A percentile compares a stretch with the other conserved stretches of the same genome.
These are phyloP conservation scores for Drosophila truncata DNA, from an alignment of 1,140 invertebrate genomes.

Conservation along the genomic window DNA sequence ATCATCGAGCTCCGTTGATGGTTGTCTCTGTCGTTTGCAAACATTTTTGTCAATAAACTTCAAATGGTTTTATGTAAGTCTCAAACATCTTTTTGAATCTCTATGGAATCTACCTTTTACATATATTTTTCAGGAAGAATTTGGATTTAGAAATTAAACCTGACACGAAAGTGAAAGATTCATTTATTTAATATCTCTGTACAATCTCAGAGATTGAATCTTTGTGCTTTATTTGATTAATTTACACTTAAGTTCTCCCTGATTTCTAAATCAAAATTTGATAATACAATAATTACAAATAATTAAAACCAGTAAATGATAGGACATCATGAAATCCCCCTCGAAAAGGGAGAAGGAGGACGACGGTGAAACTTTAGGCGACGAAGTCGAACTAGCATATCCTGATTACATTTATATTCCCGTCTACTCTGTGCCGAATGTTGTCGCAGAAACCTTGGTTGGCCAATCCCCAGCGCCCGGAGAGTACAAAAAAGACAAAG, in stretches of 20 bases:
- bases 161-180: too few relatives aligned
- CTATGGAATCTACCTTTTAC: not conserved
- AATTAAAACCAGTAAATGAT: not conserved
- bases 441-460: not conserved
- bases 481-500: slow-evolving; percentile 19
- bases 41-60: slow-evolving; percentile 51
- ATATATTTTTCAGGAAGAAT: not conserved
- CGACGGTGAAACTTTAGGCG: not conserved
- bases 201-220: too few relatives aligned
- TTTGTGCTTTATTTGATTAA: not conserved
- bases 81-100: not conserved
- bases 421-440: slow-evolving; percentile 3
- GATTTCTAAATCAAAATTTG: slow-evolving; percentile 1
- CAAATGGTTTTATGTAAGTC: slow-evolving; percentile 49
- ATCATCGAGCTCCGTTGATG: slow-evolving; percentile 50
- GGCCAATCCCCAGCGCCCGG: not conserved
- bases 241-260: not conserved
- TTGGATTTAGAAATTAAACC: too few relatives aligned
- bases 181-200: too few relatives aligned
- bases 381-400: too few relatives aligned
- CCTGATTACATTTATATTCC: not conserved
- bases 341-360: too few relatives aligned
- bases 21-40: slow-evolving; percentile 50
- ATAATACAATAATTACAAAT: not conserved
- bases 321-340: not conserved